A percentile compares a stretch with the other conserved stretches of the same genome.
phyloP scores from a whole-genome alignment of 2,888 invertebrate genomes.

The Cataglyphis albicans region DNA sequence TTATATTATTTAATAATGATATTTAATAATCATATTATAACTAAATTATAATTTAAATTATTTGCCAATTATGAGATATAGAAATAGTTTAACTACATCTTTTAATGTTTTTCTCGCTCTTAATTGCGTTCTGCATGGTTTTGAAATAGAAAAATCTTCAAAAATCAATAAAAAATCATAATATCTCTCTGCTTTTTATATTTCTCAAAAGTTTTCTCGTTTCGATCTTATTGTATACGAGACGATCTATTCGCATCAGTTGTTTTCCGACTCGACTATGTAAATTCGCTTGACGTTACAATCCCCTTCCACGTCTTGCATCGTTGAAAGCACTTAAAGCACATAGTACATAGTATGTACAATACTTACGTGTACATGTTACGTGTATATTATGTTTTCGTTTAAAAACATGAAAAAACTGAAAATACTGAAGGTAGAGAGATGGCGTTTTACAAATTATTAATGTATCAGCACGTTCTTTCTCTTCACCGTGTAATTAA shows the following conservation, averaged over 20 bases:
- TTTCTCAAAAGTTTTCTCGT: neutral
- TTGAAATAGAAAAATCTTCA: neutral
- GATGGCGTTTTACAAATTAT: constrained; percentile 3
- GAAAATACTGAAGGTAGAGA: neutral
- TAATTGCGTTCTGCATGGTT: neutral
- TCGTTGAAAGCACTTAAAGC: constrained; percentile 31
- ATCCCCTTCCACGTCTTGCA: constrained; percentile 15
- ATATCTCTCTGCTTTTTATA: neutral
- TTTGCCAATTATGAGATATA: neutral
- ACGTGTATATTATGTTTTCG: neutral
- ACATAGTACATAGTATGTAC: constrained; percentile 1
- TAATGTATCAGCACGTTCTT: neutral
- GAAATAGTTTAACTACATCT: neutral
- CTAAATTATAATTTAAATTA: constrained; percentile 2
- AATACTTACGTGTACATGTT: neutral
- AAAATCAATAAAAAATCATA: neutral
- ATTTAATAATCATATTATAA: neutral
- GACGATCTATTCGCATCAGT: constrained; percentile 14
- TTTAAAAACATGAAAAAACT: neutral
- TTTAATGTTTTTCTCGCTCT: neutral
- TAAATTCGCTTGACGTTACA: constrained; percentile 34
- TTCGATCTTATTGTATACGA: constrained; percentile 11
- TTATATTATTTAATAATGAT: neutral
- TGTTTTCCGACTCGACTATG: constrained; percentile 18
- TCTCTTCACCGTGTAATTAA: neutral